Base-by-base conservation (phyloP, 2,888 invertebrate genomes). In the Drosophila eohydei region DNA sequence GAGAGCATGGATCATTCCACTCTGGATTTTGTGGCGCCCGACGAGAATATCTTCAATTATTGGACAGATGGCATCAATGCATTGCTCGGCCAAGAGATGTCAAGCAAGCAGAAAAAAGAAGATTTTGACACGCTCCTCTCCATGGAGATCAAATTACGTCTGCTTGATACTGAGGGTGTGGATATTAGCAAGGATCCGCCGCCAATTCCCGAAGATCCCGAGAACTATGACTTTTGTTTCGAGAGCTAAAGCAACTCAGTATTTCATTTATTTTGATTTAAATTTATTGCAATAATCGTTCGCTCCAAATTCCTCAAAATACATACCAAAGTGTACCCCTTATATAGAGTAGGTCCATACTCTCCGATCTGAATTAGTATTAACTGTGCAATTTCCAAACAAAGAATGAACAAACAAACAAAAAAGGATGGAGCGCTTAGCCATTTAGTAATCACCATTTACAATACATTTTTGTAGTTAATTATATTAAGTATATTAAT, bases 41-140 rank as follows among this genome's bases (percentile, higher is more conserved):
- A 97, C 92, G 98, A 98, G 89, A 95, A 95, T 87, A 94, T 96
- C 12, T 97, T 96, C 90, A 96, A 97, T 91, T 97, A 97, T 92
- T 99, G 99, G 99, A 97, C 97, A 0, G 99, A 99, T 93, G 99
- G 98, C 4, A 96, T 99, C 52, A 98, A 98, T 93, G 97, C 98
- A 14, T 93, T 99, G 57, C 93, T 98, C 14, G 96, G 96, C 26
- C 96, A 96, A 89, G 95, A 96, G 92, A 98, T 99, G 98, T 94
- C 94, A 1, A 98, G 98, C 91, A 96, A 96, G 91, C 96, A 97
- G 87, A 96, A 96, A 78, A 96, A 96, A 79, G 96, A 96, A 92
- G 99, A 99, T 93, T 94, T 98, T 84, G 98, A 99, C 90, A 97
- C 97, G 40, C 94, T 99, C 66, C 93, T 99, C 12, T 97, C 97